Conservation (phyloP, 2,888 invertebrate genomes). For the Yponomeuta plumbellus region DNA sequence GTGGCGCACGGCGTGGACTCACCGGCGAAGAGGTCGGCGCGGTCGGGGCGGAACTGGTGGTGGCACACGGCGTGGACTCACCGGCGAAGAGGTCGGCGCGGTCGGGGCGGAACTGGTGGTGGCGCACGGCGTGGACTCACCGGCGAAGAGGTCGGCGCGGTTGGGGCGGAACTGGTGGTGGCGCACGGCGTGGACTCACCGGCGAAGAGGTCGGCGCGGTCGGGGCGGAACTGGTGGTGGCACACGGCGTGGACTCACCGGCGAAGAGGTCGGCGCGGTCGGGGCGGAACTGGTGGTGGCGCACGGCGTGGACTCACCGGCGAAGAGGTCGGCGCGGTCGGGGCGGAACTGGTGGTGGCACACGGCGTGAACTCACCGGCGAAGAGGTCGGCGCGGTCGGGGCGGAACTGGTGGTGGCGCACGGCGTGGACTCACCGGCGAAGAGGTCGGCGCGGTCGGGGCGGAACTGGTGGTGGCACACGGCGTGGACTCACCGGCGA, state of each 20-base stretch:
- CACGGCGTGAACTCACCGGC: too few relatives aligned
- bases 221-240: slow-evolving; percentile 84
- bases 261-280: slow-evolving; percentile 89
- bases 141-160: slow-evolving; percentile 89
- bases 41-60: slow-evolving; percentile 79
- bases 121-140: slow-evolving; percentile 76
- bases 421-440: too few relatives aligned
- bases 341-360: too few relatives aligned
- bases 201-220: slow-evolving; percentile 83
- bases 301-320: slow-evolving; percentile 74
- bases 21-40: slow-evolving; percentile 87
- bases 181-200: slow-evolving; percentile 71
- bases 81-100: slow-evolving; percentile 86
- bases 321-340: slow-evolving; percentile 85
- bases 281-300: slow-evolving; percentile 68
- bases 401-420: too few relatives aligned
- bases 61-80: slow-evolving; percentile 41
- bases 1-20: slow-evolving; percentile 77
- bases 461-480: too few relatives aligned
- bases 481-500: too few relatives aligned
- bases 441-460: too few relatives aligned
- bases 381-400: background rate
- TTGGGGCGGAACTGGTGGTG: slow-evolving; percentile 73
- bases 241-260: slow-evolving; percentile 77
- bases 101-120: slow-evolving; percentile 83